Base-by-base conservation (phyloP, 2,888 invertebrate genomes). In the Sussaba pulchella region DNA sequence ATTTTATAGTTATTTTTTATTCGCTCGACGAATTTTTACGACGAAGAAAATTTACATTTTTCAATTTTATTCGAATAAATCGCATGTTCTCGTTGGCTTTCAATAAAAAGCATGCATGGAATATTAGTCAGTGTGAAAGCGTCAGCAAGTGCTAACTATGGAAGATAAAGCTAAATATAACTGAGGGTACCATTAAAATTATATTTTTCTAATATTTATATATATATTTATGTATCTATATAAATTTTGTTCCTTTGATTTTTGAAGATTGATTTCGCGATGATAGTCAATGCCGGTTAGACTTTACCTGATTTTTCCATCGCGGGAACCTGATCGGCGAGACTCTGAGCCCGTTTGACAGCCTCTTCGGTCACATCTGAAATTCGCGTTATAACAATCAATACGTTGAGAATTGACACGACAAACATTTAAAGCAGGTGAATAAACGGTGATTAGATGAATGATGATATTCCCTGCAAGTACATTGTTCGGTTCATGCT, bases 131-230 rank as follows among this genome's bases (percentile, higher is more conserved):
- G 92, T 92, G 91, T 91, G 82, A 86, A 92, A 92, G 92, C 92
- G 89, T 91, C 88, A 91, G 91, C 92, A 91, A 90, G 92, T 92
- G 92, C 92, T 91, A 92, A 91, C 91, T 92, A 92, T 92, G 87
- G 88, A 92, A 92, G 92, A 92, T 92, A 92, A 92, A 92, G 92
- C 92, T 92, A 92, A 92, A 92, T 92, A 92, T 92, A 91, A 92
- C 90, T 88, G 92, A 92, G 92, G 92, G 92, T 89, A 92, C 92
- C 92, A 92, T 80, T 80, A 78, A 61, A 89, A 89, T 88, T 87
- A 83, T 86, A 87, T 88, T 85, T 85, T 84, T 86, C 87, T 89
- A 90, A 84, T 69, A 31, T 31, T 31, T 31, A 31, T 31, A 31
- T 31, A 5, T 31, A 31, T 66, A 83, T 79, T 74, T 54, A 67